A percentile compares a stretch with the other conserved stretches of the same genome.
Evolutionary conservation across 2,113 vertebrate genomes (phyloP).

Genomic region (Menidia beryllina): DNA sequence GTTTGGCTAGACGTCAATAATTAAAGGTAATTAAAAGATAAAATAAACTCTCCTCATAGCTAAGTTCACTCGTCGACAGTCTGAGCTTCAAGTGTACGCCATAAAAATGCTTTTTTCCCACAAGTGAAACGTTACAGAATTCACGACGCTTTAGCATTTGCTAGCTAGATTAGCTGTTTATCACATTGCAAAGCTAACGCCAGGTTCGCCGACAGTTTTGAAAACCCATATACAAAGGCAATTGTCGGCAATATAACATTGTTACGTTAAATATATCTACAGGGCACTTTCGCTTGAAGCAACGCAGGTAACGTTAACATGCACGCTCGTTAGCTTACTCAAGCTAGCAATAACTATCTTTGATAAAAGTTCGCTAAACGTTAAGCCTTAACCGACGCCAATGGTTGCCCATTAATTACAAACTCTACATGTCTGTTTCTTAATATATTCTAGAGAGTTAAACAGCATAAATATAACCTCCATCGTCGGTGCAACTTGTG

Average conservation of each 20-base stretch:
- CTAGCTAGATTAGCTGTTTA: constrained; percentile 10
- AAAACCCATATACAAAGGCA: fast-evolving
- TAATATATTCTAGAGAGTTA: constrained; percentile 14
- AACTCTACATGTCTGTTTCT: background rate
- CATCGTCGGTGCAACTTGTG: constrained; percentile 55
- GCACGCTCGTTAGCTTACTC: constrained; percentile 14
- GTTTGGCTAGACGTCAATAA: constrained; percentile 28
- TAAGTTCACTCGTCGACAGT: background rate
- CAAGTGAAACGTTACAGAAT: background rate
- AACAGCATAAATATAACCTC: constrained; percentile 81
- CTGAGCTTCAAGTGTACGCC: background rate
- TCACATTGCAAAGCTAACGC: constrained; percentile 39
- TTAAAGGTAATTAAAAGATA: background rate
- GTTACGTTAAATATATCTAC: constrained; percentile 9
- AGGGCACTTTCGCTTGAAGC: background rate
- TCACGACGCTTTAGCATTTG: background rate
- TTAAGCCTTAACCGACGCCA: background rate
- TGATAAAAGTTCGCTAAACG: background rate
- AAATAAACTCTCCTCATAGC: background rate
- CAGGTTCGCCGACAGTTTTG: constrained; percentile 38
- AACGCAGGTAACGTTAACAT: background rate
- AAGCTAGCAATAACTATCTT: constrained; percentile 28
- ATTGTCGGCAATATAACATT: background rate
- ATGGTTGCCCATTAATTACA: background rate
- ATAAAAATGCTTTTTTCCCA: background rate